Evolutionary conservation across 2,113 vertebrate genomes (phyloP).

Genomic region (Sitta europaea): DNA sequence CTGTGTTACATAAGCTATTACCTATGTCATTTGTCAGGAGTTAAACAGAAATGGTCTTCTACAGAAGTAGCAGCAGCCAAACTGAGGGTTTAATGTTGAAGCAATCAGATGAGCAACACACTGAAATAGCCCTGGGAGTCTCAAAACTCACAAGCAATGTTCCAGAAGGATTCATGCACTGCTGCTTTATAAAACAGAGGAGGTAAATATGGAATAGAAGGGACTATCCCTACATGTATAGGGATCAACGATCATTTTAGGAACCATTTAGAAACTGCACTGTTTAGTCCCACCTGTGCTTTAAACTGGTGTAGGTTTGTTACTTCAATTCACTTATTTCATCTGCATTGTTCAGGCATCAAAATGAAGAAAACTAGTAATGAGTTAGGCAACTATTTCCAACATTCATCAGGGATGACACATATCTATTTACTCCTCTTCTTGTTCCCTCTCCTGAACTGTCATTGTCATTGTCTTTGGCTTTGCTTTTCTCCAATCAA

Average conservation of each 20-base stretch:
- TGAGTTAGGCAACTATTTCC: background rate
- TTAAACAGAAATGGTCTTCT: background rate
- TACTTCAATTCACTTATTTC: background rate
- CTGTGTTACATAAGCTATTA: background rate
- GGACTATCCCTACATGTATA: background rate
- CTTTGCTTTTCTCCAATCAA: background rate
- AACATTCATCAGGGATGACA: background rate
- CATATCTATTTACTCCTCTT: background rate
- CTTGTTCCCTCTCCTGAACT: background rate
- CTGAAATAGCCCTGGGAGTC: background rate
- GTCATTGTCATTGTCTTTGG: background rate
- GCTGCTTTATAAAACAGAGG: background rate
- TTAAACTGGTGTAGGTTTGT: background rate
- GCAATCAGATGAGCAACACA: background rate
- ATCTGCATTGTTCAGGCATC: background rate
- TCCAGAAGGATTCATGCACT: background rate
- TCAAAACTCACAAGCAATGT: background rate
- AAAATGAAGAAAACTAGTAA: background rate
- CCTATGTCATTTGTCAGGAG: background rate
- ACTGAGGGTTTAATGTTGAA: background rate
- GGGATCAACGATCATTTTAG: background rate
- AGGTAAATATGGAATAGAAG: background rate
- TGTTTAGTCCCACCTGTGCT: background rate
- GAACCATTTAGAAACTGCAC: background rate
- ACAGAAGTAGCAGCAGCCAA: background rate